phyloP scores from a whole-genome alignment of 1,140 invertebrate genomes.

The Drosophila tsacasi region DNA sequence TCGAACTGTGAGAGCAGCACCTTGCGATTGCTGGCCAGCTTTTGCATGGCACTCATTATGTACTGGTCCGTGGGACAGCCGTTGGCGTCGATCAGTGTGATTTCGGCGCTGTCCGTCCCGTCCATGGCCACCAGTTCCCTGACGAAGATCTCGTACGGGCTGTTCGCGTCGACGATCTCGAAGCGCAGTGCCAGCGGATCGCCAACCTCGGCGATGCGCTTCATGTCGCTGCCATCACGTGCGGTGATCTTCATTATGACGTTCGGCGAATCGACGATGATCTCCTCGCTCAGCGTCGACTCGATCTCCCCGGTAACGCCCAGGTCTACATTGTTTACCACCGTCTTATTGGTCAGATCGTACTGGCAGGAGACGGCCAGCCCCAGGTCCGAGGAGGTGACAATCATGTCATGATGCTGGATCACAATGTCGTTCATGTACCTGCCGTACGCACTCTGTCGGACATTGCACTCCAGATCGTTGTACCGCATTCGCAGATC shows the following conservation, averaged over 20 bases:
- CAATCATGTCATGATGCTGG: conserved; percentile 97
- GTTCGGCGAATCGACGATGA: conserved; percentile 95
- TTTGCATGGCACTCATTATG: conserved; percentile 96
- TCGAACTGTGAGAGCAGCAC: conserved; percentile 94
- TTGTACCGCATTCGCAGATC: conserved; percentile 95
- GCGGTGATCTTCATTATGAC: conserved; percentile 97
- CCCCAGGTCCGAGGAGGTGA: conserved; percentile 97
- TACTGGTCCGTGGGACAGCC: conserved; percentile 97
- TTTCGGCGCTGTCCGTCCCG: conserved; percentile 95
- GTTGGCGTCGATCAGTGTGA: conserved; percentile 94
- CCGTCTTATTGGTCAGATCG: conserved; percentile 96
- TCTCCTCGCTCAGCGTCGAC: conserved; percentile 92
- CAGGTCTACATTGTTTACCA: conserved; percentile 95
- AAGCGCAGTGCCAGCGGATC: conserved; percentile 95
- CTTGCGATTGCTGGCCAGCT: conserved; percentile 91
- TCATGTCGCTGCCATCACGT: conserved; percentile 90
- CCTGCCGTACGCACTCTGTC: conserved; percentile 92
- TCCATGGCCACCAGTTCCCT: conserved; percentile 97
- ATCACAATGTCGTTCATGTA: conserved; percentile 96
- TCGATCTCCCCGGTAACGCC: conserved; percentile 94
- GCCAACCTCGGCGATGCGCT: conserved; percentile 93
- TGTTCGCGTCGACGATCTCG: conserved; percentile 95
- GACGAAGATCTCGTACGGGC: conserved; percentile 97
- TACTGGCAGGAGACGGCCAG: conserved; percentile 97
- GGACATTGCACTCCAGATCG: conserved; percentile 95